Evolutionary conservation across 2,113 vertebrate species (phyloP), one percentile per base, ranked within the genome.

Genomic region (Apeltes quadracus): DNA sequence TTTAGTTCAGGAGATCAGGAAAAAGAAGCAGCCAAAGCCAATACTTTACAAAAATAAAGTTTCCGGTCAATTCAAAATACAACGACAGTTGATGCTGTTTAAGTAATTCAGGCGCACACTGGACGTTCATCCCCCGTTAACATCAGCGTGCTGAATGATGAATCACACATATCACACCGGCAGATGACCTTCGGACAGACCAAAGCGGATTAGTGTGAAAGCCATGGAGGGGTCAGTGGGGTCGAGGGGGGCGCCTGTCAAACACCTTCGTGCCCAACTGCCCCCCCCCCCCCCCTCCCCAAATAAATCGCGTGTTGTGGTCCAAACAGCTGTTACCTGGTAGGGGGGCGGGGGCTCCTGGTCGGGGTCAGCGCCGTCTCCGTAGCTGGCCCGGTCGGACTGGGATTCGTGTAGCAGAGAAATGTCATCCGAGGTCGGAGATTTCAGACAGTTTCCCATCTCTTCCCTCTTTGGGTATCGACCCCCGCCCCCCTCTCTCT

Each of bases 371-470:
- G 93, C 91, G 43, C 95, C 96, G 75, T 97, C 97, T 77, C 96
- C 96, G 79, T 96, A 97, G 91, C 96, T 98, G 76, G 95, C 96
- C 81, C 96, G 91, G 93, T 98, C 97, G 62, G 96, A 98, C 91
- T 97, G 96, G 39, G 97, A 98, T 82, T 98, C 97, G 78, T 98
- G 96, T 2, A 98, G 95, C 90, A 98, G 88, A 79, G 97, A 98
- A 84, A 98, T 98, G 89, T 98, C 97, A 93, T 98, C 97, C 80
- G 96, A 97, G 81, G 96, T 97, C 72, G 96, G 97, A 87, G 96
- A 97, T 90, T 98, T 97, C 83, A 98, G 90, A 92, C 97, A 98
- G 91, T 98, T 98, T 90, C 96, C 97, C 97, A 98, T 98, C 89
- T 95, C 94, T 91, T 77, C 63, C 84, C 84, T 65, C 69, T 64